Base-by-base conservation (phyloP, 2,888 invertebrate genomes). In the Melieria crassipennis region DNA sequence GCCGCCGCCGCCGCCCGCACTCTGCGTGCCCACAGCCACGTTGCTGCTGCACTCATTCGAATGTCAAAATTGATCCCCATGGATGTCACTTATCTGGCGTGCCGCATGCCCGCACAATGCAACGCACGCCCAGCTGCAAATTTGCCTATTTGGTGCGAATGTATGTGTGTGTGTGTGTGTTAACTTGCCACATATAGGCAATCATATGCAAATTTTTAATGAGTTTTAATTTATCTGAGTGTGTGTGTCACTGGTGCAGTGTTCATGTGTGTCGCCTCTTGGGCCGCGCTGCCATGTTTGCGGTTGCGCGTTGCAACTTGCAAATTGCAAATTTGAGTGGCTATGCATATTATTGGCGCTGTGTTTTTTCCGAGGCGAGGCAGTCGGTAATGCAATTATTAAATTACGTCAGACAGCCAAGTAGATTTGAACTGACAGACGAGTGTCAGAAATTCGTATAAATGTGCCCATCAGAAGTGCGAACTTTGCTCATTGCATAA, bases 191-290 rank as follows among this genome's bases (percentile, higher is more conserved):
- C 42, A 45, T 46, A 52, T 46, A 30, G 68, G 46, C 68, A 68
- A 61, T 62, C 65, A 50, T 72, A 75, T 74, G 72, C 67, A 71
- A 73, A 77, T 73, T 74, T 75, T 77, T 75, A 75, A 77, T 75
- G 72, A 72, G 71, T 72, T 73, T 73, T 73, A 75, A 75, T 77
- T 75, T 74, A 75, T 73, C 75, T 75, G 74, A 77, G 72, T 75
- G 75, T 72, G 74, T 75, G 72, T 75, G 75, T 72, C 75, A 75
- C 61, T 70, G 69, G 65, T 69, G 62, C 61, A 67, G 48, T 50
- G 58, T 60, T 67, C 66, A 60, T 47, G 58, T 60, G 57, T 10
- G 9, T 3, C 50, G 10, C 9, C 50, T 50, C 30, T 30, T 30
- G 30, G 30, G 30, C 30, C 30, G 30, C 30, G 30, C 3, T 30